Percentiles rank a stretch among this genome's conserved stretches.
Evolutionary conservation across 2,113 vertebrate genomes (phyloP).

Genomic region (Candoia aspera): DNA sequence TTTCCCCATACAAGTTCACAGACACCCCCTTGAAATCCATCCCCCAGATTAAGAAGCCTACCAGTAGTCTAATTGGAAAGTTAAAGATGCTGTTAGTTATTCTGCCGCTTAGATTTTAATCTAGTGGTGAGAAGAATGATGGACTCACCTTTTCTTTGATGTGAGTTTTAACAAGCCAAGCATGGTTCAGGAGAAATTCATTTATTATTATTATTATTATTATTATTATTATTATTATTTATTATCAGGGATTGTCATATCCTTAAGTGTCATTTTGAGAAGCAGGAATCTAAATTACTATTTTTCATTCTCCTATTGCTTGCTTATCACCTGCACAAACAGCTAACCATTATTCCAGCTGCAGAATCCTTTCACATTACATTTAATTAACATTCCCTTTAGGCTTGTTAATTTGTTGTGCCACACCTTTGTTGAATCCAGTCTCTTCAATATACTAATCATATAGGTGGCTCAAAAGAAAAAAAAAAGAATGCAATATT

Average conservation of each 20-base stretch:
- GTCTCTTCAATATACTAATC: constrained; percentile 8
- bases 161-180: not conserved
- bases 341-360: not conserved
- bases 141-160: not conserved
- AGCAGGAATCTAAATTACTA: not conserved
- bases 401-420: constrained; percentile 26
- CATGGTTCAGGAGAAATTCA: not conserved
- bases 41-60: no score
- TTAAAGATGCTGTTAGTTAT: not conserved
- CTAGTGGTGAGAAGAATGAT: not conserved
- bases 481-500: not conserved
- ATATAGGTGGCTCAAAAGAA: constrained; percentile 7
- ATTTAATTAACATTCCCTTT: constrained; percentile 25
- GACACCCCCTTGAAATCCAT: no score
- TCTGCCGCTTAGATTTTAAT: not conserved
- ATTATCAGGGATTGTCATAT: constrained; percentile 7
- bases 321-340: not conserved
- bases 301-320: not conserved
- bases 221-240: not conserved
- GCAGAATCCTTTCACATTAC: not conserved
- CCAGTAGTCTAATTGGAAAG: not conserved
- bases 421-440: not conserved
- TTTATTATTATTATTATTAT: not conserved
- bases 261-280: not conserved
- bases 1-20: no score